Evolutionary conservation across 2,888 invertebrate genomes (phyloP), one percentile per base, ranked within the genome.

Genomic region (Oasisia sp.): DNA sequence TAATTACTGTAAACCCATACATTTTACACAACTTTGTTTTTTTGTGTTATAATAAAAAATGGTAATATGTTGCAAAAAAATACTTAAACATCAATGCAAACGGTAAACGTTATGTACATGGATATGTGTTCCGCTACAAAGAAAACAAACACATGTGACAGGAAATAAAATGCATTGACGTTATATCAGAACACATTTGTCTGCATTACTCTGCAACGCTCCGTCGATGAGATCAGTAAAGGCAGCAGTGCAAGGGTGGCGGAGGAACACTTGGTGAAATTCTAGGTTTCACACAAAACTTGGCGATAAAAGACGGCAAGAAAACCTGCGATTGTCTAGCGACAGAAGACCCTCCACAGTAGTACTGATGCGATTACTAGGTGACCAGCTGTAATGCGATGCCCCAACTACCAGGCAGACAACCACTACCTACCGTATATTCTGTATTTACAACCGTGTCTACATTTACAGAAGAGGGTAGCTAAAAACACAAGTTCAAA

Each of bases 381-480:
- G 56, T 56, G 56, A 56, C 56, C 56, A 56, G 5, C 56, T 74
- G 74, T 27, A 27, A 74, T 74, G 74, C 74, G 27, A 7, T 74
- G 74, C 74, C 74, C 74, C 74, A 14, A 27, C 19, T 74, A 74
- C 74, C 74, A 74, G 74, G 74, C 74, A 5, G 7, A 19, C 74
- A 74, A 74, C 74, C 74, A 74, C 74, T 74, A 74, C 74, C 74
- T 74, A 74, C 74, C 74, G 74, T 74, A 74, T 19, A 74, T n/a
- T 74, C 74, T 74, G 74, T 74, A 74, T 74, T 74, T 74, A 74
- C 27, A 74, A 74, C 74, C 74, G 14, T 19, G 74, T 19, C 27
- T 74, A 74, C 74, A 74, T 74, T 74, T 19, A 74, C n/a, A 74
- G 74, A 74, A 74, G 50, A 50, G 50, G 74, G 74, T 74, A 74